Conservation (phyloP, 1,140 invertebrate genomes). For the Drosophila carrolli region DNA sequence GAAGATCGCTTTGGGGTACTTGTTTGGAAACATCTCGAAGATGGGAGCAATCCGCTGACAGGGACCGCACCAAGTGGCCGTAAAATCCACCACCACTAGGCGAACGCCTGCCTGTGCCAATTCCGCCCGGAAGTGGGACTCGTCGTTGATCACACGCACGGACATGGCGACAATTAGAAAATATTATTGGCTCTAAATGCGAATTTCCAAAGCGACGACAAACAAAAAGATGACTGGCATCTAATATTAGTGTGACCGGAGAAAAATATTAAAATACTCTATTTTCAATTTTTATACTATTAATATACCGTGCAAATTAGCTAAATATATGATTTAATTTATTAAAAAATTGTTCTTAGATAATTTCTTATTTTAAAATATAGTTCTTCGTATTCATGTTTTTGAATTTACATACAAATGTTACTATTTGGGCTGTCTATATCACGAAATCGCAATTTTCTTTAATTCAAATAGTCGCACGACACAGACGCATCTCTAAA, state of each 20-base stretch:
- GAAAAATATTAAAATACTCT: too few relatives aligned
- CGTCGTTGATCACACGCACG: slow-evolving; percentile 86
- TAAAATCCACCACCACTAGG: slow-evolving; percentile 97
- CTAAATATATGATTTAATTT: too few relatives aligned
- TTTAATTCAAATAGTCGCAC: too few relatives aligned
- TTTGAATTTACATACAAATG: too few relatives aligned
- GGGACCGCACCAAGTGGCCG: slow-evolving; percentile 97
- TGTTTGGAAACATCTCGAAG: slow-evolving; percentile 93
- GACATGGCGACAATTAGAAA: slow-evolving; percentile 55
- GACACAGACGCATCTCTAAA: too few relatives aligned
- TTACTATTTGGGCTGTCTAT: too few relatives aligned
- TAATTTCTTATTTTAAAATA: too few relatives aligned
- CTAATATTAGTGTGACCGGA: neutral
- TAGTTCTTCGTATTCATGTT: too few relatives aligned
- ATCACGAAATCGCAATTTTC: too few relatives aligned
- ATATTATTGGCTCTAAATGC: slow-evolving; percentile 19
- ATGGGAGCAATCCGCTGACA: slow-evolving; percentile 96
- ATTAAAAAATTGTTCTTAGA: too few relatives aligned
- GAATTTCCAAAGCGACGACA: slow-evolving; percentile 34
- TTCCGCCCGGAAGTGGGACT: slow-evolving; percentile 93
- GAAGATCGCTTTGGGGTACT: slow-evolving; percentile 95
- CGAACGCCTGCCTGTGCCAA: slow-evolving; percentile 92
- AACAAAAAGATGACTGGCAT: slow-evolving; percentile 55
- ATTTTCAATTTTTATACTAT: too few relatives aligned
- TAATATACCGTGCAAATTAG: too few relatives aligned